phyloP scores from a whole-genome alignment of 2,113 vertebrate genomes.

The Riparia riparia region DNA sequence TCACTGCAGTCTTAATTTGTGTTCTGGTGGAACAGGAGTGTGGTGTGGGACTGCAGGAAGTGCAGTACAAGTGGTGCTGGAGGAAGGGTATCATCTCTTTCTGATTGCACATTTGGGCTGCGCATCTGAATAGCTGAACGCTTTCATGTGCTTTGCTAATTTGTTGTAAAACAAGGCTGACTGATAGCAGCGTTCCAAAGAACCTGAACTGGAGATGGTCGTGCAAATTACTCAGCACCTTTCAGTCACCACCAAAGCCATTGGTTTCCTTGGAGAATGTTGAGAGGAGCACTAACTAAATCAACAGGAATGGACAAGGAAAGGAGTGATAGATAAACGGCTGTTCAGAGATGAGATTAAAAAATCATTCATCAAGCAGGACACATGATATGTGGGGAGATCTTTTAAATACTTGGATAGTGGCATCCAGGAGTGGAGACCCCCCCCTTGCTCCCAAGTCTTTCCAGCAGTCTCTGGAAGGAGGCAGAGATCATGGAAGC shows the following conservation, averaged over 20 bases:
- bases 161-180: conserved; percentile 17
- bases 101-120: neutral
- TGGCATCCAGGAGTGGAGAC: neutral
- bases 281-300: conserved; percentile 15
- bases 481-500: neutral
- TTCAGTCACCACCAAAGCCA: conserved; percentile 7
- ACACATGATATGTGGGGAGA: neutral
- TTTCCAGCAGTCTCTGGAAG: neutral
- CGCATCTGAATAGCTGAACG: neutral
- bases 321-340: neutral
- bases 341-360: neutral
- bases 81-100: neutral
- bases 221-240: conserved; percentile 16
- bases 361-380: neutral
- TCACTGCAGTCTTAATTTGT: neutral
- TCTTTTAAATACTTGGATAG: neutral
- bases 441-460: fast-evolving
- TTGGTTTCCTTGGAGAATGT: conserved; percentile 10
- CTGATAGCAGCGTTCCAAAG: neutral
- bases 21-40: neutral
- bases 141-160: neutral
- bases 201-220: neutral
- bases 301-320: neutral
- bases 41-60: neutral
- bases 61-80: neutral